A percentile compares a stretch with the other conserved stretches of the same genome.
These are phyloP conservation scores for Hyles vespertilio DNA, from an alignment of 1,140 invertebrate genomes.

Conservation along the genomic window DNA sequence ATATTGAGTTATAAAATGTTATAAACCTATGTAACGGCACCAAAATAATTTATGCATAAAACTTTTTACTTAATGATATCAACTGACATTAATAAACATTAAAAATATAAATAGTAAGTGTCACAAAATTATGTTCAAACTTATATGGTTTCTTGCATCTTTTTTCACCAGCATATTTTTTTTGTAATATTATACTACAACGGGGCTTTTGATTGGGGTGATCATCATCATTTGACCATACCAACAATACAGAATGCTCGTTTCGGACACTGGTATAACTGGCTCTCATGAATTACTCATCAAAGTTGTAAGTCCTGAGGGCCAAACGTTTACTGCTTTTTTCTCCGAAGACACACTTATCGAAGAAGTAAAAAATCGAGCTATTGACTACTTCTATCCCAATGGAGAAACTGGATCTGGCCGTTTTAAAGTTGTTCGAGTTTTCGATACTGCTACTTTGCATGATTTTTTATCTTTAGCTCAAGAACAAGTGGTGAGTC, in stretches of 20 bases:
- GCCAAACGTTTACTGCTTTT: conserved; percentile 41
- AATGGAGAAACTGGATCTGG: conserved; percentile 45
- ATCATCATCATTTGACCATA: not conserved
- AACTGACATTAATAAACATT: not conserved
- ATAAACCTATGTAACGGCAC: too few relatives aligned
- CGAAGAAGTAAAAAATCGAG: conserved; percentile 56
- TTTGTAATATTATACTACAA: conserved; percentile 37
- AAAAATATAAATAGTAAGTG: not conserved
- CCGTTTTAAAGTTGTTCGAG: conserved; percentile 56
- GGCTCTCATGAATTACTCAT: conserved; percentile 41
- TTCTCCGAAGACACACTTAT: conserved; percentile 58
- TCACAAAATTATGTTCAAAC: conserved; percentile 39
- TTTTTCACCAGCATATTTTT: conserved; percentile 46
- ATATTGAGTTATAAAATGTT: too few relatives aligned
- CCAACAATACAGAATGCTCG: conserved; percentile 38
- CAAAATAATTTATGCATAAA: not conserved
- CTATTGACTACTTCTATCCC: conserved; percentile 61
- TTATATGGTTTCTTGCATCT: conserved; percentile 36
- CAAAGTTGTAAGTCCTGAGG: conserved; percentile 58
- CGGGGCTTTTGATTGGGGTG: conserved; percentile 21
- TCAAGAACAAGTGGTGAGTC: conserved; percentile 51
- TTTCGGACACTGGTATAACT: conserved; percentile 40
- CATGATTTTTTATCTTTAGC: conserved; percentile 54
- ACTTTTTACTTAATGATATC: not conserved
- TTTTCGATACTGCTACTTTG: conserved; percentile 47